Percentiles rank a stretch among this genome's conserved stretches.
phyloP scores from a whole-genome alignment of 2,797 vertebrate species.

The Lateolabrax maculatus region DNA sequence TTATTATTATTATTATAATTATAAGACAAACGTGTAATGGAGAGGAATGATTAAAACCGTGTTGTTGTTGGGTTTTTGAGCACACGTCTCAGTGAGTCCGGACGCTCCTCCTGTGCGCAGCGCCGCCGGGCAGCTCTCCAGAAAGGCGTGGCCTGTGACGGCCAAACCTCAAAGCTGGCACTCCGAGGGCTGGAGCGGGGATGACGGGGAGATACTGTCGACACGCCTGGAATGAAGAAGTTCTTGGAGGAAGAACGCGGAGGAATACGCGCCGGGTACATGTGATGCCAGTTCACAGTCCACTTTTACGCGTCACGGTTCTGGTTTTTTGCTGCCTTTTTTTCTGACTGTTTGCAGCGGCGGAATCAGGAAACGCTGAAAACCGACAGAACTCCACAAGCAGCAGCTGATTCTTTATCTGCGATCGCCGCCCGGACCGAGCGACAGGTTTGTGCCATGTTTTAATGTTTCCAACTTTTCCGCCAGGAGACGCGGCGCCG shows the following conservation, averaged over 20 bases:
- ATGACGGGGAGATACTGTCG: not conserved
- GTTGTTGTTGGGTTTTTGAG: not conserved
- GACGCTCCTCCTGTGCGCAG: not conserved
- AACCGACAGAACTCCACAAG: not conserved
- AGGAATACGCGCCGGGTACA: not conserved
- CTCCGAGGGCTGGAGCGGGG: not conserved
- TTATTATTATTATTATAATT: not conserved
- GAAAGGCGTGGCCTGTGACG: slow-evolving; percentile 70
- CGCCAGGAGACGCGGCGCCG: not conserved
- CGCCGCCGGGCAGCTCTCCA: slow-evolving; percentile 18
- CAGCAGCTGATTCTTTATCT: not conserved
- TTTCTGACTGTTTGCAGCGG: not conserved
- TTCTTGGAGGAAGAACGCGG: slow-evolving; percentile 19
- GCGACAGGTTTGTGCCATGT: slow-evolving; percentile 29
- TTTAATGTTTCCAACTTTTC: not conserved
- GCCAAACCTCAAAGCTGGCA: slow-evolving; percentile 45
- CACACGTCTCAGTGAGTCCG: not conserved
- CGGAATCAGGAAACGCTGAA: not conserved
- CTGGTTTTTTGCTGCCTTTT: too few relatives aligned
- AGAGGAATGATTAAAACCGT: fast-evolving
- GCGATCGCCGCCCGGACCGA: not conserved
- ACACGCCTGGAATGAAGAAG: slow-evolving; percentile 10
- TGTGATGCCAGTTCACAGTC: not conserved
- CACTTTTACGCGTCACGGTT: slow-evolving; percentile 36
- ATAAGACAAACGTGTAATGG: not conserved